These are phyloP conservation scores for Cephalotes varians DNA, from an alignment of 2,888 invertebrate species.

Conservation along the genomic window DNA sequence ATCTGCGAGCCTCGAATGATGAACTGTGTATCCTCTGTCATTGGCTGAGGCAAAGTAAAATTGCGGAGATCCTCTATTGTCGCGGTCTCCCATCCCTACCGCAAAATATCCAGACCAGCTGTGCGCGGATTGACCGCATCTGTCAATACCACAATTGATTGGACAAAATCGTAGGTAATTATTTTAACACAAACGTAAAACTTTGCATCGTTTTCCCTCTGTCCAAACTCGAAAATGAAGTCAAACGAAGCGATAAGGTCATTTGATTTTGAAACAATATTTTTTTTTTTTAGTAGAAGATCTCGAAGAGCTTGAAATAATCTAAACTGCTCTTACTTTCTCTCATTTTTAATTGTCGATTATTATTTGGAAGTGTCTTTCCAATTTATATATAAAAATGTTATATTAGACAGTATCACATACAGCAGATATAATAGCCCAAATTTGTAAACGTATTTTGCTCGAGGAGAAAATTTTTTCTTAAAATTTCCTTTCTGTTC, in stretches of 20 bases:
- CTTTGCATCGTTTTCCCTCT: neutral
- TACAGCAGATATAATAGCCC: neutral
- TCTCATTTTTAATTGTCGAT: neutral
- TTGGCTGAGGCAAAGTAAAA: conserved; percentile 19
- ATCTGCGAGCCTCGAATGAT: conserved; percentile 37
- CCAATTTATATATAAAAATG: neutral
- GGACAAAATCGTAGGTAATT: conserved; percentile 14
- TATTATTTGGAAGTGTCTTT: neutral
- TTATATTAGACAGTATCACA: neutral
- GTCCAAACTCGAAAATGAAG: neutral
- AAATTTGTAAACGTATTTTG: neutral
- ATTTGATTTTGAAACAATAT: neutral
- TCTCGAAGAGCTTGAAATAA: neutral
- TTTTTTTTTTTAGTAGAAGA: neutral
- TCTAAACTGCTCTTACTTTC: neutral
- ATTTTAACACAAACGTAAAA: neutral
- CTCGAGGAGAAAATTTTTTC: neutral
- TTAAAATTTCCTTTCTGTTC: neutral
- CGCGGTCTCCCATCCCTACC: conserved; percentile 6
- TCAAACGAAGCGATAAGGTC: neutral
- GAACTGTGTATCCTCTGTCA: neutral
- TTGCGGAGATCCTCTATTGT: conserved; percentile 26
- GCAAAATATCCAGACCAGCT: conserved; percentile 60
- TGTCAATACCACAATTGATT: conserved; percentile 24
- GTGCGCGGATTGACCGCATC: conserved; percentile 61